Evolutionary conservation across 2,113 vertebrate species (phyloP).

Genomic region (Origma solitaria): DNA sequence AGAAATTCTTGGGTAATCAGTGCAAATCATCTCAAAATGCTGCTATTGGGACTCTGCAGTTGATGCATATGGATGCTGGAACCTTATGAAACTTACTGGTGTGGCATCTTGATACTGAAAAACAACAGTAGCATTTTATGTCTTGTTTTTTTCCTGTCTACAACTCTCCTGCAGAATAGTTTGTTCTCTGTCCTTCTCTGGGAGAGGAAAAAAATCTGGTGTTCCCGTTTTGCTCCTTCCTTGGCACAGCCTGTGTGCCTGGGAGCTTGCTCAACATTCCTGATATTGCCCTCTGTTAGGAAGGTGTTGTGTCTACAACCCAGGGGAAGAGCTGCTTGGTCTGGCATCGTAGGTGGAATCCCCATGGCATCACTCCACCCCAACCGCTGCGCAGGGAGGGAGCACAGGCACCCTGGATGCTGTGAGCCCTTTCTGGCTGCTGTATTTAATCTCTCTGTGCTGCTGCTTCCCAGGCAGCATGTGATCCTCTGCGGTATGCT

Average conservation of each 20-base stretch:
- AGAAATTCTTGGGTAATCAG: not conserved
- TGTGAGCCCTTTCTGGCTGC: not conserved
- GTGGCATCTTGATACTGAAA: not conserved
- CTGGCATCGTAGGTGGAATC: accelerated
- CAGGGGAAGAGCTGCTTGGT: not conserved
- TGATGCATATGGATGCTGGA: not conserved
- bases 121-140: not conserved
- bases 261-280: not conserved
- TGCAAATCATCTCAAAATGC: not conserved
- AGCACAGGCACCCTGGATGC: not conserved
- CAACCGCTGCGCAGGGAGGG: not conserved
- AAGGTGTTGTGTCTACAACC: not conserved
- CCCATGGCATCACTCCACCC: accelerated
- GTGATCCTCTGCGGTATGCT: not conserved
- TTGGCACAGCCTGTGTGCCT: not conserved
- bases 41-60: not conserved
- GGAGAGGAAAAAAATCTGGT: not conserved
- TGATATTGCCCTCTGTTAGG: not conserved
- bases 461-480: not conserved
- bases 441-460: not conserved
- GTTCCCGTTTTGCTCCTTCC: not conserved
- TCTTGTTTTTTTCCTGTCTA: not conserved
- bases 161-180: not conserved
- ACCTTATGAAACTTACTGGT: not conserved
- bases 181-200: not conserved